Evolutionary conservation across 2,797 vertebrate genomes (phyloP).

Genomic region (Cyprinella venusta): DNA sequence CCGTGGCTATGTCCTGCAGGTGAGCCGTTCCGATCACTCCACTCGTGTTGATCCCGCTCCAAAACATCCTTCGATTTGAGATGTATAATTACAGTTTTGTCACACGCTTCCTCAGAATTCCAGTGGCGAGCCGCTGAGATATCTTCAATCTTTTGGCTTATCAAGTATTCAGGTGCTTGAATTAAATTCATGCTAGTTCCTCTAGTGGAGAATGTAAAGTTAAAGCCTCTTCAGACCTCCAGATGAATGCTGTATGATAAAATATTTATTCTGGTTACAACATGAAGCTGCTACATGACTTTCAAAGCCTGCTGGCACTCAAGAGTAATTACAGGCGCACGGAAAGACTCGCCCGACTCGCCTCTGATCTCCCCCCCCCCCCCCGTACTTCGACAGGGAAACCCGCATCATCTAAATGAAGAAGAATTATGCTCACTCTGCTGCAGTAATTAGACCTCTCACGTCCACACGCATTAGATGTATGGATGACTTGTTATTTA

Average conservation of each 20-base stretch:
- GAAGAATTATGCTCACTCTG: conserved; percentile 72
- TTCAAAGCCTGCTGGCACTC: conserved; percentile 90
- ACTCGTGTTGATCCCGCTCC: background rate
- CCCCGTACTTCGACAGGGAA: conserved; percentile 62
- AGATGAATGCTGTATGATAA: conserved; percentile 96
- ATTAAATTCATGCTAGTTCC: conserved; percentile 90
- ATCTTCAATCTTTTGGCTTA: conserved; percentile 74
- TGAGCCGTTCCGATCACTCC: conserved; percentile 59
- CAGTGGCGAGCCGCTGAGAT: conserved; percentile 52
- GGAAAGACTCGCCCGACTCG: conserved; percentile 77
- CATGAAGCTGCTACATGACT: conserved; percentile 86
- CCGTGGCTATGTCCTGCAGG: conserved; percentile 95
- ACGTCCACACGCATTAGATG: conserved; percentile 65
- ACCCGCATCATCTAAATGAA: conserved; percentile 83
- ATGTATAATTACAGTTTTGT: conserved; percentile 71
- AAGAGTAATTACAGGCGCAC: conserved; percentile 89
- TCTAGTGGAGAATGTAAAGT: conserved; percentile 84
- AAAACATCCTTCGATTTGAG: conserved; percentile 39
- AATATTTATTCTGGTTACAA: conserved; percentile 97
- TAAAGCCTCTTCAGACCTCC: conserved; percentile 92
- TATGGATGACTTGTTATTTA: conserved; percentile 70
- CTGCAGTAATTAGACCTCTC: conserved; percentile 70
- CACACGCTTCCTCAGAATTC: conserved; percentile 55
- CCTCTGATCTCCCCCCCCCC: conserved; percentile 79
- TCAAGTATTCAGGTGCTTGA: conserved; percentile 88